phyloP scores from a whole-genome alignment of 1,140 invertebrate species.

The Macrocentrus cingulum region DNA sequence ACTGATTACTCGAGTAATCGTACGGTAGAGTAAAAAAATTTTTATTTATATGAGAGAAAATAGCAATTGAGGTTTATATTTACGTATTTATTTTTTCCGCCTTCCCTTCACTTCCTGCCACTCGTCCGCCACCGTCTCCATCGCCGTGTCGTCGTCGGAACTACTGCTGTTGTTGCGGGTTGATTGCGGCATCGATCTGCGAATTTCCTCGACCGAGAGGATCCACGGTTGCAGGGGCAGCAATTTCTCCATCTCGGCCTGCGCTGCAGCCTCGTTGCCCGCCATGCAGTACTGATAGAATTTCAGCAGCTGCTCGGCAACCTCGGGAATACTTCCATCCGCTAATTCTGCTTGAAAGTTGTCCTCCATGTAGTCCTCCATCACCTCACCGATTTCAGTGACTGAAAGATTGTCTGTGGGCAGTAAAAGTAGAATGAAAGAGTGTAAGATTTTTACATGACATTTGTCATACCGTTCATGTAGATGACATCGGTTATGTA shows the following conservation, averaged over 20 bases:
- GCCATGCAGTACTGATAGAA: constrained; percentile 40
- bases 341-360: constrained; percentile 44
- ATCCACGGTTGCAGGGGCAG: constrained; percentile 45
- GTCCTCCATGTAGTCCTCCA: constrained; percentile 46
- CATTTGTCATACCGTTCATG: constrained; percentile 38
- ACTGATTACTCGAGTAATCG: too few relatives aligned
- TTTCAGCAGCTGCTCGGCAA: constrained; percentile 43
- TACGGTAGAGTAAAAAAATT: too few relatives aligned
- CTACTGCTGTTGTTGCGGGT: constrained; percentile 6
- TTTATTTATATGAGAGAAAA: too few relatives aligned
- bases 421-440: not conserved
- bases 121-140: constrained; percentile 31
- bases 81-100: constrained; percentile 34
- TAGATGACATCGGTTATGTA: constrained; percentile 42
- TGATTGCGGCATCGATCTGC: constrained; percentile 2
- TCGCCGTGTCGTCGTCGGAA: too few relatives aligned
- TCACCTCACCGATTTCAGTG: constrained; percentile 36
- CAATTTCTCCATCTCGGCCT: constrained; percentile 41
- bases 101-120: constrained; percentile 39
- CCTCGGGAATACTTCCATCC: constrained; percentile 42
- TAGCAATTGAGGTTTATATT: too few relatives aligned
- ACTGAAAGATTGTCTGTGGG: constrained; percentile 36
- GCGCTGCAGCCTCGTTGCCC: constrained; percentile 29
- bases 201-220: constrained; percentile 11
- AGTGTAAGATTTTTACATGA: not conserved